These are phyloP conservation scores for Brachypalpus laphriformis DNA, from an alignment of 2,888 invertebrate species.

Conservation along the genomic window DNA sequence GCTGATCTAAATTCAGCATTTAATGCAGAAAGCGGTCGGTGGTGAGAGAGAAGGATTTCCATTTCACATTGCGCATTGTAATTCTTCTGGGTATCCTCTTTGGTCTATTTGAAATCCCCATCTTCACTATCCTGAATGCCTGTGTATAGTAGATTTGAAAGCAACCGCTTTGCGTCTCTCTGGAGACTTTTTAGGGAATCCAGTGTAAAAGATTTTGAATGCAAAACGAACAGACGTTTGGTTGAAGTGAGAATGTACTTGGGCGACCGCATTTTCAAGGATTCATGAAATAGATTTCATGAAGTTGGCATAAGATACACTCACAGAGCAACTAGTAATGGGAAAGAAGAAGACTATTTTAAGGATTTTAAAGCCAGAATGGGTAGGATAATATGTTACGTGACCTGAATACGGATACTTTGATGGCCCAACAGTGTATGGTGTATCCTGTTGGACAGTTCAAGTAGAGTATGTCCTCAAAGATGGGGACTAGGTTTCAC, in stretches of 20 bases:
- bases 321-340: constrained; percentile 35
- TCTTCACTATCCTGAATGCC: too few relatives aligned
- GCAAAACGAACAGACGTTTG: constrained; percentile 6
- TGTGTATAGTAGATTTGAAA: too few relatives aligned
- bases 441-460: background rate
- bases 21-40: background rate
- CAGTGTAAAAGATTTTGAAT: background rate
- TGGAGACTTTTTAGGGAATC: constrained; percentile 57
- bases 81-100: constrained; percentile 45
- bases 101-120: constrained; percentile 15
- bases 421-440: background rate
- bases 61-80: constrained; percentile 61
- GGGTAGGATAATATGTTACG: constrained; percentile 39
- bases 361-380: constrained; percentile 26
- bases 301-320: constrained; percentile 1
- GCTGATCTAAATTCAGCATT: constrained; percentile 41
- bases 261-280: constrained; percentile 49
- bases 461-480: constrained; percentile 3
- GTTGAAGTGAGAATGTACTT: constrained; percentile 27
- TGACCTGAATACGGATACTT: constrained; percentile 41
- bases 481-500: background rate
- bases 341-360: constrained; percentile 5
- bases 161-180: constrained; percentile 42
- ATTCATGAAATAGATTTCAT: constrained; percentile 14
- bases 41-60: constrained; percentile 36